Evolutionary conservation across 1,140 invertebrate species (phyloP).

Genomic region (Drosophila jambulina): DNA sequence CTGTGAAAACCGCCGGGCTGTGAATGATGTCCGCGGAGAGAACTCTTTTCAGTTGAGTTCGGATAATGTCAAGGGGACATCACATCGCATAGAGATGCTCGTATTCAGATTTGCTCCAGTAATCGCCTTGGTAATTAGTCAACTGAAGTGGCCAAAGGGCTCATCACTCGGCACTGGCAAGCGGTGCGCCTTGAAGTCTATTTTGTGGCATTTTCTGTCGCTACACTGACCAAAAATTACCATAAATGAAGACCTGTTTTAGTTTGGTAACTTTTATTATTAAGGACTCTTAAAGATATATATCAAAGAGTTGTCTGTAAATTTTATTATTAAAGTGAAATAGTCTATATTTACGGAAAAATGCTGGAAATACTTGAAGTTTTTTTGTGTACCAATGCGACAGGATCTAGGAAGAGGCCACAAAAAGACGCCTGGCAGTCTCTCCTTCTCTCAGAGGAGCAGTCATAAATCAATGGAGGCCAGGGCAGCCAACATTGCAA

Average conservation of each 20-base stretch:
- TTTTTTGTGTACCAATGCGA: background rate
- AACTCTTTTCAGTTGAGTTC: conserved; percentile 6
- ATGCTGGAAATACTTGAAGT: background rate
- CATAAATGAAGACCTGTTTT: background rate
- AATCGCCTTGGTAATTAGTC: conserved; percentile 67
- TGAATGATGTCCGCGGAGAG: conserved; percentile 37
- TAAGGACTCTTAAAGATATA: too few species aligned
- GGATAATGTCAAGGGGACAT: conserved; percentile 27
- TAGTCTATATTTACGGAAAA: too few species aligned
- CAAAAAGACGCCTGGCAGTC: conserved; percentile 41
- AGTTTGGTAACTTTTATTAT: too few species aligned
- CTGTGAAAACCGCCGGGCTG: conserved; percentile 22
- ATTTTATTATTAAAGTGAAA: too few species aligned
- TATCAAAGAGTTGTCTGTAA: too few species aligned
- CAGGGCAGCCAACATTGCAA: conserved; percentile 23
- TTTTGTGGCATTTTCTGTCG: background rate
- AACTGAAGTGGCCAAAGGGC: conserved; percentile 74
- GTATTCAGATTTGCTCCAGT: conserved; percentile 17
- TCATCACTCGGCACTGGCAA: conserved; percentile 52
- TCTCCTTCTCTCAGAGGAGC: conserved; percentile 47
- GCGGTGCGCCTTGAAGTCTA: conserved; percentile 65
- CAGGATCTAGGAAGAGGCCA: conserved; percentile 6
- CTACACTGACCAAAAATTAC: background rate
- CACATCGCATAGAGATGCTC: background rate
- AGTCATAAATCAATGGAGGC: conserved; percentile 54